A percentile compares a stretch with the other conserved stretches of the same genome.
Evolutionary conservation across 2,888 invertebrate species (phyloP).

Genomic region (Limnephilus auricula): DNA sequence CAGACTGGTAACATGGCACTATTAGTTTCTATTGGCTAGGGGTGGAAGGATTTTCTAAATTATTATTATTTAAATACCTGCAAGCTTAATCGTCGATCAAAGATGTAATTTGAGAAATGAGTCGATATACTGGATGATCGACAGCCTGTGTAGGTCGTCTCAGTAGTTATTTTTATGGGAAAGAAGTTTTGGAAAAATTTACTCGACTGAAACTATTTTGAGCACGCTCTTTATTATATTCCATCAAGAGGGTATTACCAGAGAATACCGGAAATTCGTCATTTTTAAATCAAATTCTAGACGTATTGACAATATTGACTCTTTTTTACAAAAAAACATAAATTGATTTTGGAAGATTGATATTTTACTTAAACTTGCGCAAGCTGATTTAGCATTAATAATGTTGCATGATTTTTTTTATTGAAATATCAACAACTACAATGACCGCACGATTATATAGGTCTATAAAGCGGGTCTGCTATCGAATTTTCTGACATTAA

Average conservation of each 20-base stretch:
- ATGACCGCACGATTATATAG: conserved; percentile 28
- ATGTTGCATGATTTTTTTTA: conserved; percentile 27
- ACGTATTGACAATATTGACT: no score
- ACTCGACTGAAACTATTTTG: neutral
- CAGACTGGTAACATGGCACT: no score
- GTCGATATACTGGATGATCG: neutral
- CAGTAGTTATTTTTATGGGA: neutral
- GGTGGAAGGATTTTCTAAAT: neutral
- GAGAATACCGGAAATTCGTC: no score
- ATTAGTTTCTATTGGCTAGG: no score
- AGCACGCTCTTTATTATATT: no score
- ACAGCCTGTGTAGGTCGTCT: neutral
- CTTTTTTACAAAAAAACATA: no score
- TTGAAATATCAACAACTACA: conserved; percentile 41
- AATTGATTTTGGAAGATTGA: no score
- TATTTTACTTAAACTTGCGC: conserved; percentile 42
- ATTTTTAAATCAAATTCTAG: no score
- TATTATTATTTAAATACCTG: neutral
- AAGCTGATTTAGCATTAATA: conserved; percentile 27
- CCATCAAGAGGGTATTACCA: no score
- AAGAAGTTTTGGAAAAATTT: neutral
- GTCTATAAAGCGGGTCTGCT: conserved; percentile 18
- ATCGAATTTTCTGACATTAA: conserved; percentile 37
- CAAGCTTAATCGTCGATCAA: neutral
- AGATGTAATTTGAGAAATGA: no score